phyloP scores from a whole-genome alignment of 1,140 invertebrate species.

The Bombyx mori region DNA sequence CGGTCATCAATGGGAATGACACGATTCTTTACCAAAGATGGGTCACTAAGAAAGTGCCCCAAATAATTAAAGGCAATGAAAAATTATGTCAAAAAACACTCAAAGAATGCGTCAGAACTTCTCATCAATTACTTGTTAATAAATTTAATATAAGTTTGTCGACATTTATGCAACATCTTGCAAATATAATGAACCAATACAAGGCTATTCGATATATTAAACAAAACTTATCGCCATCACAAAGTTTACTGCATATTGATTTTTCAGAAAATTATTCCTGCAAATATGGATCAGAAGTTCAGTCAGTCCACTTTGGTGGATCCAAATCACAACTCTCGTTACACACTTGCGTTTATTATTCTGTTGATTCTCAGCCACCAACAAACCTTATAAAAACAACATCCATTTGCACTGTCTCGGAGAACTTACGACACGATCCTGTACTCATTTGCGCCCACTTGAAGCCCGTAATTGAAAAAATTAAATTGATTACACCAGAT shows the following conservation, averaged over 20 bases:
- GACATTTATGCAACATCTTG: conserved; percentile 12
- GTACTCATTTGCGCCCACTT: conserved; percentile 4
- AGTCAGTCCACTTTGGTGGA: conserved; percentile 20
- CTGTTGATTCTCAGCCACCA: background rate
- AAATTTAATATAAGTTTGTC: conserved; percentile 8
- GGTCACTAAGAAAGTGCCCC: conserved; percentile 11
- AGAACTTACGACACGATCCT: conserved; percentile 1
- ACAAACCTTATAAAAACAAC: background rate
- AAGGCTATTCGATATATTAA: conserved; percentile 10
- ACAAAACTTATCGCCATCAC: conserved; percentile 8
- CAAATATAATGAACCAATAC: conserved; percentile 11
- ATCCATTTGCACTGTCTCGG: too few relatives aligned
- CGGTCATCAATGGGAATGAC: conserved; percentile 11
- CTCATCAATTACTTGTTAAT: conserved; percentile 1
- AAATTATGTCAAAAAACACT: conserved; percentile 7
- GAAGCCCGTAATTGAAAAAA: background rate
- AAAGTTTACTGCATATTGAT: conserved; percentile 17
- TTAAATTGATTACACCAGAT: conserved; percentile 4
- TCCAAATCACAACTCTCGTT: conserved; percentile 16
- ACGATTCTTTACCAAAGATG: conserved; percentile 16
- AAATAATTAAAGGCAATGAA: conserved; percentile 6
- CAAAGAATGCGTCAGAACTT: conserved; percentile 8
- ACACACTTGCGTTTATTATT: conserved; percentile 18
- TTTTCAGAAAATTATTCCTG: too few relatives aligned
- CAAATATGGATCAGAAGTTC: conserved; percentile 18